Base-by-base conservation (phyloP, 37 sponge, comb jelly and placozoan species). In the Tethya wilhelma region DNA sequence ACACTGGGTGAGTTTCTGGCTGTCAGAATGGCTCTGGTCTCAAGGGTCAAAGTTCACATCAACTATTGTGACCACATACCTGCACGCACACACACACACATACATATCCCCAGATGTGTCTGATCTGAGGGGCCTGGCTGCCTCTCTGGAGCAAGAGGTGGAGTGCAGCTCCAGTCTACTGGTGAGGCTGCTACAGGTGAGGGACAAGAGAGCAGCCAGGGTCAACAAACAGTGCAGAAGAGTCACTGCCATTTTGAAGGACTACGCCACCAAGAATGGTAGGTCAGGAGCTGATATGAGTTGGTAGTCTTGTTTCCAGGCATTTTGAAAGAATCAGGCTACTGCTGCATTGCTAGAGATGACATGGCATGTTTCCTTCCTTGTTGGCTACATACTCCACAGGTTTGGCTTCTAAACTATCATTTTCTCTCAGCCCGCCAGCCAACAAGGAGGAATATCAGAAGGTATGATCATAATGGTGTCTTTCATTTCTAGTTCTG, bases 241-340 rank as follows among this genome's bases (percentile, higher is more conserved):
- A 36, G 44, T 88, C 29, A 71, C 89, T 0, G 56, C 56, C 64
- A 41, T 88, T 22, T 56, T 88, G 44, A 82, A 62, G 57, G 73
- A 82, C 53, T 63, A 56, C 0, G 68, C 89, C 42, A 30, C 8
- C 4, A 44, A 71, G 29, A 71, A 77, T 29, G 78, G 90, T 84
- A 37, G 38, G 81, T 72, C 38, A n/a, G n/a, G n/a, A n/a, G n/a
- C n/a, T n/a, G n/a, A n/a, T n/a, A n/a, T n/a, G n/a, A n/a, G n/a
- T n/a, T n/a, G n/a, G n/a, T n/a, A n/a, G n/a, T n/a, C n/a, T n/a
- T n/a, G n/a, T n/a, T n/a, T n/a, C n/a, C n/a, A n/a, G n/a, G n/a
- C n/a, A n/a, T n/a, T n/a, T n/a, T n/a, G n/a, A n/a, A n/a, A n/a
- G n/a, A n/a, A n/a, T n/a, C n/a, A n/a, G n/a, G n/a, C n/a, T n/a